phyloP scores from a whole-genome alignment of 2,113 vertebrate species.

The Mionectes macconnelli region DNA sequence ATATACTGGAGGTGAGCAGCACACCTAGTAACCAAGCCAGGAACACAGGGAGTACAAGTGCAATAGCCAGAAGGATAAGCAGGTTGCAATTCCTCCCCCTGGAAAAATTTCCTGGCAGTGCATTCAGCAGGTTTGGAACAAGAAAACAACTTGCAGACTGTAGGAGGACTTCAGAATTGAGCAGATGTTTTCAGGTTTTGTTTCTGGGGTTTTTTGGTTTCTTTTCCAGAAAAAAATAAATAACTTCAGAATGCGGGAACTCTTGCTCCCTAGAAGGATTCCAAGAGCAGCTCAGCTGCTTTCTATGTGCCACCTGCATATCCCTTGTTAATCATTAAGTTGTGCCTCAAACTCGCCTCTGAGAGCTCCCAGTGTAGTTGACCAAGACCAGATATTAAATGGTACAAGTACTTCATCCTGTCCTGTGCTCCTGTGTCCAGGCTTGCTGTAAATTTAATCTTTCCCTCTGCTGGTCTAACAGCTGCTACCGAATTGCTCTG shows the following conservation, averaged over 20 bases:
- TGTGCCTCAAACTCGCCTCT: not conserved
- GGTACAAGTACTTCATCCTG: not conserved
- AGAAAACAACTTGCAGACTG: conserved; percentile 30
- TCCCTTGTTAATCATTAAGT: not conserved
- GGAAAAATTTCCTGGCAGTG: not conserved
- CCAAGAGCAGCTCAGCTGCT: not conserved
- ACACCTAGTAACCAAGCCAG: not conserved
- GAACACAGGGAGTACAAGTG: not conserved
- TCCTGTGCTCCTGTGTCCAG: not conserved
- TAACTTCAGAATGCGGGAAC: not conserved
- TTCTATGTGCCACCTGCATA: not conserved
- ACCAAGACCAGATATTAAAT: not conserved
- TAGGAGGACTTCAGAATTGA: conserved; percentile 19
- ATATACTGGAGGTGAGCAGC: not conserved
- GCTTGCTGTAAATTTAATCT: not conserved
- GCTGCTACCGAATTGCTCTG: not conserved
- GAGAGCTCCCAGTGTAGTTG: not conserved
- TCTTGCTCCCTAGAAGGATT: not conserved
- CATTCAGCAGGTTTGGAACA: conserved; percentile 17
- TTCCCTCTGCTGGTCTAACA: not conserved
- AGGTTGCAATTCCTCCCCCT: not conserved
- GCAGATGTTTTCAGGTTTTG: conserved; percentile 37
- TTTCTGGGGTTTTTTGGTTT: not conserved
- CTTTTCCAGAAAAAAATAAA: not conserved
- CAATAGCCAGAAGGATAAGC: not conserved